Evolutionary conservation across 1,140 invertebrate genomes (phyloP).

Genomic region (Drosophila subpulchrella): DNA sequence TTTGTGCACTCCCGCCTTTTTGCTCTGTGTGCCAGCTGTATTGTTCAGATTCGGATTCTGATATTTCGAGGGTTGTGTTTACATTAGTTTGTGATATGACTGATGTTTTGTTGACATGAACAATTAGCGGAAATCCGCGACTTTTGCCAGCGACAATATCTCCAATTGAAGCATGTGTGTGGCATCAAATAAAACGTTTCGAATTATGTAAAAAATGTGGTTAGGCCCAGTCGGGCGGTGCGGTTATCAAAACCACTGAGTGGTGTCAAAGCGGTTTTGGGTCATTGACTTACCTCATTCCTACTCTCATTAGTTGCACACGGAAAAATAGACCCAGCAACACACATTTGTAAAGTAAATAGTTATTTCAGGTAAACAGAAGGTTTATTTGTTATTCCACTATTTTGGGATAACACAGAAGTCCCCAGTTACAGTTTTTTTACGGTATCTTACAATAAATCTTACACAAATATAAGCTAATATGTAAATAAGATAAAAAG

Average conservation of each 20-base stretch:
- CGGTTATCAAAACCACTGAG: conserved; percentile 28
- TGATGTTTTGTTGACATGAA: conserved; percentile 83
- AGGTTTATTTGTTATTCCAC: not conserved
- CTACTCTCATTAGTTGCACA: conserved; percentile 17
- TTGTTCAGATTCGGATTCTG: conserved; percentile 11
- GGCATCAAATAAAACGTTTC: conserved; percentile 24
- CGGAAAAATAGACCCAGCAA: not conserved
- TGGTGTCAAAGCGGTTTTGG: conserved; percentile 44
- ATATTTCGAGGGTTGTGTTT: conserved; percentile 33
- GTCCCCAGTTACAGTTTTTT: not conserved
- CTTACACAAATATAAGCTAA: not conserved
- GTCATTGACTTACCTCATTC: conserved; percentile 66
- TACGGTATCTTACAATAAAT: not conserved
- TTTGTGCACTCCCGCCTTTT: not conserved
- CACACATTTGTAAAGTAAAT: not conserved
- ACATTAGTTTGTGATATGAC: conserved; percentile 23
- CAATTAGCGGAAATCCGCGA: conserved; percentile 85
- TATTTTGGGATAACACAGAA: too few relatives aligned
- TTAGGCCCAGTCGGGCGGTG: conserved; percentile 24
- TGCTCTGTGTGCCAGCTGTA: conserved; percentile 15
- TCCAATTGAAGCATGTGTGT: conserved; percentile 19
- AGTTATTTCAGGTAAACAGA: not conserved
- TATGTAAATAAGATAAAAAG: not conserved
- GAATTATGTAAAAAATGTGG: conserved; percentile 48
- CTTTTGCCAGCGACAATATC: conserved; percentile 35